Percentiles rank a stretch among this genome's conserved stretches.
phyloP scores from a whole-genome alignment of 2,113 vertebrate species.

The Pollimyrus isidori region DNA sequence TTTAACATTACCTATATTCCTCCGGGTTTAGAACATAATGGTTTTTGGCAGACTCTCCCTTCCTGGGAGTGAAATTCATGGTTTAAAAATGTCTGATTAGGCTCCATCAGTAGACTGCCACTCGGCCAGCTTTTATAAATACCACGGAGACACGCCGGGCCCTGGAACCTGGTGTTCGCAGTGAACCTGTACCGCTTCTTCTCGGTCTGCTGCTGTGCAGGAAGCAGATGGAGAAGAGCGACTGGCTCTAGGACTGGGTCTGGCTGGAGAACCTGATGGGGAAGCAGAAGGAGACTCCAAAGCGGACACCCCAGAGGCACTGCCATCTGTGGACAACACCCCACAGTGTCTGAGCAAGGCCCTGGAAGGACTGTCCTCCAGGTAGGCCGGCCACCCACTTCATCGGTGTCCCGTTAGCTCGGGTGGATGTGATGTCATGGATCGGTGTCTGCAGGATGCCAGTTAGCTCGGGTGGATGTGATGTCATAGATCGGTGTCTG shows the following conservation, averaged over 20 bases:
- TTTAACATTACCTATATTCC: background rate
- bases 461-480: no score
- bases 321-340: conserved; percentile 76
- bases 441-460: no score
- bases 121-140: background rate
- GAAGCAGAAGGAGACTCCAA: conserved; percentile 63
- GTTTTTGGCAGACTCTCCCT: background rate
- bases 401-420: background rate
- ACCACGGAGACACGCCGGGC: background rate
- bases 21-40: background rate
- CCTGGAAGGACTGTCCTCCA: conserved; percentile 85
- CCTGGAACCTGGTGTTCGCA: background rate
- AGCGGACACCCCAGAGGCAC: conserved; percentile 64
- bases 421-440: background rate
- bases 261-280: conserved; percentile 46
- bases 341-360: conserved; percentile 87
- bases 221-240: conserved; percentile 64
- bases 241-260: conserved; percentile 28
- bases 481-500: no score
- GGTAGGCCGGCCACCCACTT: conserved; percentile 54
- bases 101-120: background rate
- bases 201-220: conserved; percentile 34
- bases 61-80: background rate
- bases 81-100: background rate
- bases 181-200: background rate